phyloP scores from a whole-genome alignment of 2,113 vertebrate genomes.

The Agapornis roseicollis region DNA sequence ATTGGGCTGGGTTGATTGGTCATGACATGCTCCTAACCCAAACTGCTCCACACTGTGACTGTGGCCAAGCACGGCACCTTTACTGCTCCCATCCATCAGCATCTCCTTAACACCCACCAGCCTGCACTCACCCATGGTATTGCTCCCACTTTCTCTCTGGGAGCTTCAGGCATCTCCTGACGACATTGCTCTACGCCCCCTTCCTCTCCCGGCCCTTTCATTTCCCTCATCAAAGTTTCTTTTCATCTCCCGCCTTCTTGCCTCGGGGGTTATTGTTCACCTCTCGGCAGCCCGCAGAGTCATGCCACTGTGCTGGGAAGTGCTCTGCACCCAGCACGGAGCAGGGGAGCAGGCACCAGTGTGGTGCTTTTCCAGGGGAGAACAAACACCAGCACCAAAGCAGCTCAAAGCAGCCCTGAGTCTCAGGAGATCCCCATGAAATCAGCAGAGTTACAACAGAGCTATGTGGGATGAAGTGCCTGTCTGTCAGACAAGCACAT shows the following conservation, averaged over 20 bases:
- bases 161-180: background rate
- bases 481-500: background rate
- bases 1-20: background rate
- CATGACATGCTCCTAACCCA: background rate
- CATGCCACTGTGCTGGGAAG: fast-evolving
- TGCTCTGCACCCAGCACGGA: background rate
- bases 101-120: background rate
- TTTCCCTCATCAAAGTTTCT: background rate
- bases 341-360: background rate
- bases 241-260: constrained; percentile 4
- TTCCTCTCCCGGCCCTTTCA: background rate
- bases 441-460: background rate
- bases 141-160: background rate
- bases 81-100: background rate
- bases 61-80: background rate
- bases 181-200: background rate
- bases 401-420: background rate
- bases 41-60: background rate
- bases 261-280: background rate
- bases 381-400: fast-evolving
- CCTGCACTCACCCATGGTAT: background rate
- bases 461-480: background rate
- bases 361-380: background rate
- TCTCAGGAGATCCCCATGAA: background rate
- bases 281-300: background rate